Conservation (phyloP, 2,797 vertebrate genomes). For the Hafferia zeledoni region DNA sequence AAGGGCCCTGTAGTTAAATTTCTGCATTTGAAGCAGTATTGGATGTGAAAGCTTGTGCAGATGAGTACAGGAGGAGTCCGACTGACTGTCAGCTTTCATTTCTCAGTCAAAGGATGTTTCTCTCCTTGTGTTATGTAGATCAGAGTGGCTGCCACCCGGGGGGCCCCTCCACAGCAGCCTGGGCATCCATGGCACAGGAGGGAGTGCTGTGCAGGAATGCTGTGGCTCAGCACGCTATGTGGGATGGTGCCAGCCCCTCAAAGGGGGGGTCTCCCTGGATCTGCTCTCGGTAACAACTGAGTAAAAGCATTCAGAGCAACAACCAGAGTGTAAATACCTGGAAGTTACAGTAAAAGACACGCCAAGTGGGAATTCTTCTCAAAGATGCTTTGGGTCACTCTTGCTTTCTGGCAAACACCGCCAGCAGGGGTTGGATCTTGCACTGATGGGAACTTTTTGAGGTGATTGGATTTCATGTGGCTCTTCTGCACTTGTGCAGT, state of each 20-base stretch:
- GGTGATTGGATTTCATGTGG: neutral
- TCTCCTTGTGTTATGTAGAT: neutral
- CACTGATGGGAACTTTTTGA: accelerated
- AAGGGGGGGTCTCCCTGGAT: neutral
- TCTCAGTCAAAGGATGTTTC: slow-evolving; percentile 34
- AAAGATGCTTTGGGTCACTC: neutral
- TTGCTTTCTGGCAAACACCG: accelerated
- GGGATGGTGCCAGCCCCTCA: neutral
- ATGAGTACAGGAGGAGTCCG: slow-evolving; percentile 21
- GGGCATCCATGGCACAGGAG: neutral
- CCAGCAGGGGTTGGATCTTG: neutral
- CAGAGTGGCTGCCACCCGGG: neutral
- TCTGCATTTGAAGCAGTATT: slow-evolving; percentile 23
- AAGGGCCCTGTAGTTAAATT: slow-evolving; percentile 37
- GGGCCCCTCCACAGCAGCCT: neutral
- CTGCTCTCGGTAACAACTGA: accelerated
- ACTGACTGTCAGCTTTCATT: slow-evolving; percentile 59
- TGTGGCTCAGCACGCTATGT: neutral
- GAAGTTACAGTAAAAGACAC: accelerated
- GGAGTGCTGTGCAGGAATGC: neutral
- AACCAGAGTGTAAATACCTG: neutral
- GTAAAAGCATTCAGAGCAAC: neutral
- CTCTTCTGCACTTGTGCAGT: neutral
- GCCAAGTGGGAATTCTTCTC: neutral
- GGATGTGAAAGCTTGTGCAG: slow-evolving; percentile 44